A percentile compares a stretch with the other conserved stretches of the same genome.
Conservation (phyloP, 2,888 invertebrate genomes). For the Aphidoletes aphidimyza region DNA sequence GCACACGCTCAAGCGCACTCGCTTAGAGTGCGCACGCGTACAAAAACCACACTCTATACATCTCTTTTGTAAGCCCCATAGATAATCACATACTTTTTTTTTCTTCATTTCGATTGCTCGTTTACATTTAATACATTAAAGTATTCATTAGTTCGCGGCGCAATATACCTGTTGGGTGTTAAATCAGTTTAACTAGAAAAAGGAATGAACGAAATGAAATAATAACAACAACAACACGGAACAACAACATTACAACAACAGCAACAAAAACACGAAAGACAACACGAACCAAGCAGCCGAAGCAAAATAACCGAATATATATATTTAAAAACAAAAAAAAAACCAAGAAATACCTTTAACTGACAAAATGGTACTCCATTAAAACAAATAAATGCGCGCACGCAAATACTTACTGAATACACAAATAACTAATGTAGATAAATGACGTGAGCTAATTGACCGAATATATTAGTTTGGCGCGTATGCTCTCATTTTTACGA, state of each 20-base stretch:
- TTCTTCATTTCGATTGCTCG: constrained; percentile 33
- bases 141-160: constrained; percentile 28
- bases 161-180: constrained; percentile 26
- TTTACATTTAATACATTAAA: constrained; percentile 19
- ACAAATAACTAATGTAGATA: constrained; percentile 46
- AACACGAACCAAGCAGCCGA: neutral
- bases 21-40: neutral
- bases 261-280: neutral
- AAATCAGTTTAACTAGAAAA: constrained; percentile 6
- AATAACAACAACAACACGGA: too few relatives aligned
- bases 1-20: neutral
- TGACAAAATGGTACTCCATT: constrained; percentile 40
- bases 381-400: constrained; percentile 46
- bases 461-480: constrained; percentile 35
- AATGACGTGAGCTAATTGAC: constrained; percentile 51
- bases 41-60: neutral
- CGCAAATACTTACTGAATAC: constrained; percentile 47
- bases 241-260: neutral
- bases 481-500: neutral
- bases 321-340: neutral
- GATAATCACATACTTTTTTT: constrained; percentile 4
- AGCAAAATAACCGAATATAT: too few relatives aligned
- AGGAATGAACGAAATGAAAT: too few relatives aligned
- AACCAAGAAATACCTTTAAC: neutral
- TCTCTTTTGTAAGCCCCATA: neutral